phyloP scores from a whole-genome alignment of 2,113 vertebrate genomes.

The Caranx ignobilis region DNA sequence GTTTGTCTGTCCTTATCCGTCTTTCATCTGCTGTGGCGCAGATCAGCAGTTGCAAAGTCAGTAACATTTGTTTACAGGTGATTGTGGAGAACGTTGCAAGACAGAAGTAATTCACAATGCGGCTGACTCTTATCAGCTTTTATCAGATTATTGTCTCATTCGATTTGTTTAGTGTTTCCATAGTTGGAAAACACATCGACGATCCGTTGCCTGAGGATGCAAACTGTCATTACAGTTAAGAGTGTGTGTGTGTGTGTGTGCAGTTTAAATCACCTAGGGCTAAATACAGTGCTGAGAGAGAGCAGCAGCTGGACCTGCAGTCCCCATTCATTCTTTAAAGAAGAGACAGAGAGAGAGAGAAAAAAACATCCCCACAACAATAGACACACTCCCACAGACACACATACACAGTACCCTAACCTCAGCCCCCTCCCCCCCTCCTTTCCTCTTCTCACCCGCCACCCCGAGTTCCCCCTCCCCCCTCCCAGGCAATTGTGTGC shows the following conservation, averaged over 20 bases:
- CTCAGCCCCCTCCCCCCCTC: slow-evolving; percentile 60
- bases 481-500: slow-evolving; percentile 73
- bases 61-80: slow-evolving; percentile 3
- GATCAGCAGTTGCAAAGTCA: neutral
- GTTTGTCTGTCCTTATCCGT: slow-evolving; percentile 25
- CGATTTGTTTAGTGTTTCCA: slow-evolving; percentile 51
- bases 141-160: slow-evolving; percentile 4
- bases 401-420: slow-evolving; percentile 64
- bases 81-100: slow-evolving; percentile 1
- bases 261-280: slow-evolving; percentile 20
- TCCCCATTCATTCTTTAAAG: slow-evolving; percentile 54
- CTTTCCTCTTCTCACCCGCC: slow-evolving; percentile 13
- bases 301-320: slow-evolving; percentile 62
- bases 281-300: slow-evolving; percentile 32
- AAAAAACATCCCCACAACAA: slow-evolving; percentile 70
- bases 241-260: neutral
- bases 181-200: slow-evolving; percentile 1
- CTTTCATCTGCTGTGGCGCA: neutral
- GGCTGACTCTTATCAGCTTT: slow-evolving; percentile 10
- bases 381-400: slow-evolving; percentile 71
- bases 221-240: slow-evolving; percentile 22
- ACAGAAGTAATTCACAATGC: neutral
- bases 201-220: slow-evolving; percentile 21
- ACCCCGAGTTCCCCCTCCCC: slow-evolving; percentile 70
- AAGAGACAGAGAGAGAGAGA: slow-evolving; percentile 8